Evolutionary conservation across 1,140 invertebrate genomes (phyloP), one percentile per base, ranked within the genome.

Genomic region (Propsilocerus akamusi): DNA sequence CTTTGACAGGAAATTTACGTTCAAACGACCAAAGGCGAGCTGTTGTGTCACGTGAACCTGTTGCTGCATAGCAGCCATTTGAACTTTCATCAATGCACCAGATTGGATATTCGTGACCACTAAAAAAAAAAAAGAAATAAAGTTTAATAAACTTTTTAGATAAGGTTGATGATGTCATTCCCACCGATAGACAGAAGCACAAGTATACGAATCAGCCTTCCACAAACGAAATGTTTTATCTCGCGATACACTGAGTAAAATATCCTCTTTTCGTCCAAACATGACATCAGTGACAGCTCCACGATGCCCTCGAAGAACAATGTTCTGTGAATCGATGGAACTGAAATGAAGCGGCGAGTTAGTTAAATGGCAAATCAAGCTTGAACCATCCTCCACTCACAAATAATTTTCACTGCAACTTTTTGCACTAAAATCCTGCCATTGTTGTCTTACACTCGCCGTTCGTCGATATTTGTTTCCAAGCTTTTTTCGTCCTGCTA

Each of bases 11-110:
- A 65, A 81, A 80, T 30, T 80, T 81, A 53, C 78, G 75, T 62
- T 86, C 85, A 53, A 86, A 66, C n/a, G 77, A 77, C 88, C 88
- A 94, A 25, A 94, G 63, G 59, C 86, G 77, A 3, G 83, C 86
- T 28, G 86, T 91, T 56, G 74, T 72, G 62, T 94, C 90, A 53
- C 82, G 77, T 32, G 86, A 90, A 46, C 83, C 87, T 5, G 88
- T 87, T 2, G 78, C 81, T 59, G 86, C 75, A 59, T 83, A 84
- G 47, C 77, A 67, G 49, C 77, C 77, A 56, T 79, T 76, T 53
- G 75, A 75, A 63, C 83, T 83, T 17, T 82, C 74, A 64, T 82
- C 81, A 62, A 91, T 68, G 63, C 81, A 83, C 81, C 86, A 92
- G 32, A 93, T 78, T n/a, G 86, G 82, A 60, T 85, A 84, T 56